Percentiles rank a stretch among this genome's conserved stretches.
Conservation (phyloP, 2,888 invertebrate species). For the Leptopilina syphax region DNA sequence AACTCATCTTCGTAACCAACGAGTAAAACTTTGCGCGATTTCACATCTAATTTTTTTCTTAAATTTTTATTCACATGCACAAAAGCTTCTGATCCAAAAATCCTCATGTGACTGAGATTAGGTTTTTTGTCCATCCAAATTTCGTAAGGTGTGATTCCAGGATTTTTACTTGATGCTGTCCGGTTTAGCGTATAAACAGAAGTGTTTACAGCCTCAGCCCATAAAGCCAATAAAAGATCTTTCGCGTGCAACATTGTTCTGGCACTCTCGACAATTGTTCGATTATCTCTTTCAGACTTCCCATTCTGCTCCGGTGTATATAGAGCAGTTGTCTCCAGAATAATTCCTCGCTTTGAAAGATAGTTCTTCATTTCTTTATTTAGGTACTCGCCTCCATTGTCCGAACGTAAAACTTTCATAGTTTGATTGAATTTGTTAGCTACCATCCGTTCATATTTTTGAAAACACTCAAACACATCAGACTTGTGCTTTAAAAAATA, state of each 20-base stretch:
- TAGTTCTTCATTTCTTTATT: conserved; percentile 37
- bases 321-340: conserved; percentile 38
- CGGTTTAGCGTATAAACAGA: background rate
- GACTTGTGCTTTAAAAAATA: conserved; percentile 55
- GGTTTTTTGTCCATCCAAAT: too few species aligned
- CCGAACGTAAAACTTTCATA: conserved; percentile 45
- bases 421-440: conserved; percentile 24
- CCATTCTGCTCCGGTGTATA: conserved; percentile 55
- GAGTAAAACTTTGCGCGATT: too few species aligned
- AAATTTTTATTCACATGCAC: too few species aligned
- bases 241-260: conserved; percentile 50
- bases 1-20: too few species aligned
- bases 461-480: conserved; percentile 40
- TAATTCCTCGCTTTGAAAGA: background rate
- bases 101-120: too few species aligned
- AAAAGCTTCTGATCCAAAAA: too few species aligned
- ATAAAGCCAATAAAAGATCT: conserved; percentile 30
- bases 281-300: conserved; percentile 52
- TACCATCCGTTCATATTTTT: conserved; percentile 36
- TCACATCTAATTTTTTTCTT: too few species aligned
- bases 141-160: too few species aligned
- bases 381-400: conserved; percentile 43
- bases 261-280: conserved; percentile 51
- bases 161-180: too few species aligned
- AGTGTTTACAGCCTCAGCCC: too few species aligned